Conservation (phyloP, 2,797 vertebrate genomes). For the Adrianichthys oophorus region DNA sequence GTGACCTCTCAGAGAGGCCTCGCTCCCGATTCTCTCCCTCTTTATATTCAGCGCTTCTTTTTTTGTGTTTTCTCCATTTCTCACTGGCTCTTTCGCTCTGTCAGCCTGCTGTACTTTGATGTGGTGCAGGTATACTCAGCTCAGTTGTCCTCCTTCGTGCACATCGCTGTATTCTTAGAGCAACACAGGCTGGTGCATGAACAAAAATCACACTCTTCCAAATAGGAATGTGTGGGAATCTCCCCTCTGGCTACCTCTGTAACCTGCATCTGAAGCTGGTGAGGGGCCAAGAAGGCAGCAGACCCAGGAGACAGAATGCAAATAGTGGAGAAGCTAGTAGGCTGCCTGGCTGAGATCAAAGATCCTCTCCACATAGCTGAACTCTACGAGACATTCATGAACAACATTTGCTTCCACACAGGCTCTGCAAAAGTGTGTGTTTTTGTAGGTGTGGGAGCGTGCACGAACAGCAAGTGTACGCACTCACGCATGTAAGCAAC, state of each 20-base stretch:
- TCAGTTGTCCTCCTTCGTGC: slow-evolving; percentile 32
- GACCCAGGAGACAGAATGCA: slow-evolving; percentile 69
- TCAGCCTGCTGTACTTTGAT: slow-evolving; percentile 53
- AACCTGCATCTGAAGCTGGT: slow-evolving; percentile 73
- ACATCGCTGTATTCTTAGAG: slow-evolving; percentile 37
- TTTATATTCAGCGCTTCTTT: slow-evolving; percentile 25
- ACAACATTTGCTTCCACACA: slow-evolving; percentile 59
- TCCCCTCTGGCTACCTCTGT: slow-evolving; percentile 73
- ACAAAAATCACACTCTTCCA: slow-evolving; percentile 36
- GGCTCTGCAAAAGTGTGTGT: slow-evolving; percentile 33
- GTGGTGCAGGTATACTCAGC: slow-evolving; percentile 54
- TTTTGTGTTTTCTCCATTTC: slow-evolving; percentile 11
- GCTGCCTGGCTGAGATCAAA: slow-evolving; percentile 70
- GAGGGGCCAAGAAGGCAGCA: slow-evolving; percentile 70
- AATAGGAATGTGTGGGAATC: slow-evolving; percentile 75
- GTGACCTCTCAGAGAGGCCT: slow-evolving; percentile 71
- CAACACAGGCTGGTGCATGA: slow-evolving; percentile 46
- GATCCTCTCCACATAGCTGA: slow-evolving; percentile 64
- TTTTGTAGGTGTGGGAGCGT: slow-evolving; percentile 44
- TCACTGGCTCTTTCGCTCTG: slow-evolving; percentile 30
- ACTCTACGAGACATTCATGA: slow-evolving; percentile 68
- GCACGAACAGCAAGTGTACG: slow-evolving; percentile 3
- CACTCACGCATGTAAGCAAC: slow-evolving; percentile 13
- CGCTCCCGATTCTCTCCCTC: slow-evolving; percentile 35
- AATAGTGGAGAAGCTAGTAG: slow-evolving; percentile 66